Conservation (phyloP, 1,140 invertebrate genomes). For the Pemphigus obesinymphae region DNA sequence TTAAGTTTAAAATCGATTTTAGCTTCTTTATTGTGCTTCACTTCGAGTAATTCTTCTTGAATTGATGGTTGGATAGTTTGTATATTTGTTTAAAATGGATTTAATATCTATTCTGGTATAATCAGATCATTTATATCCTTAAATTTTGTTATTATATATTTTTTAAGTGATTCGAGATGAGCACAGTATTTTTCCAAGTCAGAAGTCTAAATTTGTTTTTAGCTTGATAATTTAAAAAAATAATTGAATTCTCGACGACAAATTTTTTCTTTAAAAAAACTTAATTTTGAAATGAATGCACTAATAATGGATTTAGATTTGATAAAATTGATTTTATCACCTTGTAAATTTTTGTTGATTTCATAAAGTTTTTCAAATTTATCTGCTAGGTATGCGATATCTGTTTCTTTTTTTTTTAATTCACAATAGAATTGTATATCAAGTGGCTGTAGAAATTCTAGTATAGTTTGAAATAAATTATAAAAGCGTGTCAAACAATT, state of each 20-base stretch:
- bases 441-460: not conserved
- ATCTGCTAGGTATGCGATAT: not conserved
- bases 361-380: not conserved
- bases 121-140: not conserved
- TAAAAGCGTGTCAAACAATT: not conserved
- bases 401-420: not conserved
- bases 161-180: not conserved
- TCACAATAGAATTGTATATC: not conserved
- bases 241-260: not conserved
- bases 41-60: not conserved
- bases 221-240: not conserved
- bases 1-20: not conserved
- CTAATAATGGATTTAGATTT: too few relatives aligned
- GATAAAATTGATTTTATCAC: not conserved
- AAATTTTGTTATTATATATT: not conserved
- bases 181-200: not conserved
- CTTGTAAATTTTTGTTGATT: not conserved
- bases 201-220: not conserved
- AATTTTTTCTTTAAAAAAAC: not conserved
- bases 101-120: not conserved
- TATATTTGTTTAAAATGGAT: not conserved
- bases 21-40: not conserved
- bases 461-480: slow-evolving; percentile 4
- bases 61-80: not conserved
- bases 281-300: not conserved